Evolutionary conservation across 2,113 vertebrate species (phyloP).

Genomic region (Octodon degus): DNA sequence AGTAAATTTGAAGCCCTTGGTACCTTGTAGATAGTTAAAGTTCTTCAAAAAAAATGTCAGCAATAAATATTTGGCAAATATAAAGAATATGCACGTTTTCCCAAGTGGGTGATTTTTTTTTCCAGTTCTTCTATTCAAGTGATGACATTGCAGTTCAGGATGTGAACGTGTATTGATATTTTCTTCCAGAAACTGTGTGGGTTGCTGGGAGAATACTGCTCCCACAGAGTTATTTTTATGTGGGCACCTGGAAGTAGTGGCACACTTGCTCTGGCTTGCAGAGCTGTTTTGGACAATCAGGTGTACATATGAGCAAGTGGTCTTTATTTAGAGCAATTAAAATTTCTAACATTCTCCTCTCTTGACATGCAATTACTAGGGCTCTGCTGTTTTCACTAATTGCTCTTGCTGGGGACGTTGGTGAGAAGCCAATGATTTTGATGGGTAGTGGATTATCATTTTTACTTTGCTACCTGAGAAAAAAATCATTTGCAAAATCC

Average conservation of each 20-base stretch:
- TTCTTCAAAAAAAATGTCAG: slow-evolving; percentile 88
- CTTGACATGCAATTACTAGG: slow-evolving; percentile 96
- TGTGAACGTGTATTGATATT: slow-evolving; percentile 89
- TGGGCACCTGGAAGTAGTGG: slow-evolving; percentile 92
- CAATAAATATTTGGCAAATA: slow-evolving; percentile 89
- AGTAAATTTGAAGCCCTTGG: slow-evolving; percentile 89
- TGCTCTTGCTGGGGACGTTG: slow-evolving; percentile 97
- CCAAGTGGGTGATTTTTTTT: slow-evolving; percentile 86
- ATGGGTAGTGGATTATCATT: slow-evolving; percentile 96
- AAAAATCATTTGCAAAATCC: slow-evolving; percentile 99
- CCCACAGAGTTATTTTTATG: slow-evolving; percentile 91
- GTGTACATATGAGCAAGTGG: slow-evolving; percentile 92
- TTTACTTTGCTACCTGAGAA: slow-evolving; percentile 97
- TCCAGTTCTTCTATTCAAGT: slow-evolving; percentile 84
- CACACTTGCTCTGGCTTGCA: slow-evolving; percentile 87
- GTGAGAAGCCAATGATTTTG: slow-evolving; percentile 97
- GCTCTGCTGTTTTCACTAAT: slow-evolving; percentile 96
- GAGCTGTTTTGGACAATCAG: slow-evolving; percentile 90
- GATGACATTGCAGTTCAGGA: slow-evolving; percentile 90
- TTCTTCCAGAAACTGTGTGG: slow-evolving; percentile 83
- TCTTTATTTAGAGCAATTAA: slow-evolving; percentile 97
- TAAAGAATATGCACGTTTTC: slow-evolving; percentile 91
- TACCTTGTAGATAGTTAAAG: slow-evolving; percentile 89
- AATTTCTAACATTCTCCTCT: slow-evolving; percentile 95
- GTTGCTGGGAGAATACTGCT: slow-evolving; percentile 81